Evolutionary conservation across 1,140 invertebrate species (phyloP).

Genomic region (Drosophila pruinosa): DNA sequence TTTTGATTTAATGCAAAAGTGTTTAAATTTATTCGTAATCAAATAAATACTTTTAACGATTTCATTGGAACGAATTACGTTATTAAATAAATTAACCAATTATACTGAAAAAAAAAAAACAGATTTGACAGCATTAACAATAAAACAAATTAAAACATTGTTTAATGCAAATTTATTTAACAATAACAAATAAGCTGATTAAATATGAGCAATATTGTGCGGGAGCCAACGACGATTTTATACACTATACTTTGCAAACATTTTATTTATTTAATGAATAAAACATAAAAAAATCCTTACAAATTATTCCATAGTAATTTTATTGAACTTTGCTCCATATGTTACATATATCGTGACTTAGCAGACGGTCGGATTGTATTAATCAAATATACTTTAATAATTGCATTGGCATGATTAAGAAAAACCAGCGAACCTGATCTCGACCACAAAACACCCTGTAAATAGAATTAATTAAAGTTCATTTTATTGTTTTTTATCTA

Average conservation of each 20-base stretch:
- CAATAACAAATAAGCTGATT: not conserved
- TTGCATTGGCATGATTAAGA: not conserved
- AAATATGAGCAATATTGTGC: not conserved
- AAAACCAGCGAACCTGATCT: not conserved
- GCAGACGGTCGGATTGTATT: not conserved
- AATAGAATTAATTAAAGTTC: not conserved
- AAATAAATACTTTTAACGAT: not conserved
- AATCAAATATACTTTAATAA: not conserved
- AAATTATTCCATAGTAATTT: too few relatives aligned
- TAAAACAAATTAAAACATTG: not conserved
- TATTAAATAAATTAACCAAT: not conserved
- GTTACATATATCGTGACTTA: not conserved
- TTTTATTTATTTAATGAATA: not conserved
- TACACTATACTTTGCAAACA: not conserved
- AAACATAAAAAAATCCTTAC: not conserved
- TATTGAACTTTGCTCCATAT: not conserved
- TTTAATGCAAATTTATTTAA: not conserved
- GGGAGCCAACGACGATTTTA: not conserved
- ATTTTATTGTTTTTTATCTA: too few relatives aligned
- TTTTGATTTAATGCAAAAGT: not conserved
- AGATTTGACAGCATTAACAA: not conserved
- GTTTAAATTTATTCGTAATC: slow-evolving; percentile 2
- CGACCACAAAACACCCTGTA: not conserved
- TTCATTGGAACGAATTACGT: not conserved
- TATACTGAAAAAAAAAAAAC: not conserved